Evolutionary conservation across 2,113 vertebrate species (phyloP), one percentile per base, ranked within the genome.

Genomic region (Eclectus roratus): DNA sequence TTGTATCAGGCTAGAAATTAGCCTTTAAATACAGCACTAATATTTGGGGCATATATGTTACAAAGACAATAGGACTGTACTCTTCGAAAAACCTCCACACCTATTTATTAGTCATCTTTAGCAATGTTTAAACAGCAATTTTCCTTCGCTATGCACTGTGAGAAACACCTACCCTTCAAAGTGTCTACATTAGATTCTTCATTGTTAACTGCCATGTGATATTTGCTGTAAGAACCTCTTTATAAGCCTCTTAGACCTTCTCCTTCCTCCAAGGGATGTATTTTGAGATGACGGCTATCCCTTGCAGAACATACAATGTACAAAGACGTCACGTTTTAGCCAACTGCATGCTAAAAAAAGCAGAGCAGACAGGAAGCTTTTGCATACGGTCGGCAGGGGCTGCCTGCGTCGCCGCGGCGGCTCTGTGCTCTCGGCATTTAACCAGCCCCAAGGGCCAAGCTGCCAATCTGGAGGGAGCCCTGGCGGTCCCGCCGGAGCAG

Each of bases 381-480:
- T 11, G 49, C 71, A 21, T 7, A 2, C 9, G 46, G 72, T 5
- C 88, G 49, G 74, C 27, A 8, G 53, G 43, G 80, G 70, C 82
- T 41, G 85, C 58, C 47, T 7, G 7, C 13, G 4, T 6, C 6
- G 33, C n/a, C 37, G 41, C 44, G 8, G 63, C 10, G 21, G 80
- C 68, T 55, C 74, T 27, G 47, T 23, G 85, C 11, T 7, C 88
- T 85, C 29, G 16, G 77, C 60, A 25, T 71, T 85, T 53, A 35
- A 95, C 68, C 89, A 89, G 91, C 78, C 95, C 91, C 93, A 73
- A 44, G 91, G 93, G 85, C 87, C 5, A 9, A 53, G 13, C 94
- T 95, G 93, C 93, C 93, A 69, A 68, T 27, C 74, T 88, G n/a
- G 0, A 27, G 89, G 90, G 81, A 96, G 94, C 43, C 74, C 68